Base-by-base conservation (phyloP, 2,113 vertebrate genomes). In the Pholis gunnellus region DNA sequence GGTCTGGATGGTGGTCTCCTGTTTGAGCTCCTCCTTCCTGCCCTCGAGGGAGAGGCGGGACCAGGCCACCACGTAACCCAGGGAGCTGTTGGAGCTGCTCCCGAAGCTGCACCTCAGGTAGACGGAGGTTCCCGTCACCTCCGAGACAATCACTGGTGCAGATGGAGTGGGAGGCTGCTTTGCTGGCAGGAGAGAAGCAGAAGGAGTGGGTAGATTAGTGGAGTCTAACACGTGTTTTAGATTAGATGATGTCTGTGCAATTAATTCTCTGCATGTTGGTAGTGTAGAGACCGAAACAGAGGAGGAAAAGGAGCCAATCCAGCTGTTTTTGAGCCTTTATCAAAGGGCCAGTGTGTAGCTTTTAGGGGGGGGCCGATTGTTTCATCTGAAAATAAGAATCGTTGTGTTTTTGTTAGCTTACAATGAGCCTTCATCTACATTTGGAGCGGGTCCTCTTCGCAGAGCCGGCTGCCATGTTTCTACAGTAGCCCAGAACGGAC, bases 1-100 rank as follows among this genome's bases (percentile, higher is more conserved):
- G 0, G 91, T 84, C 84, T 93, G 95, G 83, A 98, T 69, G 48
- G 95, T 93, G 78, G 94, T 97, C 92, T 98, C 97, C 74, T 72
- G 94, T 56, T 92, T 97, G 65, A 98, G 94, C 65, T 99, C 96
- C 87, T 99, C 97, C 88, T 92, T 97, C 81, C 84, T 64, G 78
- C 95, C 96, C 70, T 94, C 94, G 52, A 95, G 84, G 29, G 95
- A 97, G 84, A 97, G 92, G 69, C 97, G 96, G 48, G 95, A 96
- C 97, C 98, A 99, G 44, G 91, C 86, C 79, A 98, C 89, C 74
- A 92, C 46, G 75, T 96, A 96, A 71, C 96, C 96, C 60, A 98
- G 52, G 0, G 96, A 97, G 81, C 63, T 88, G 91, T 94, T 96
- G 74, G 83, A 85, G 89, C 79, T 73, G 61, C 91, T 42, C 38